These are phyloP conservation scores for Coremacera marginata DNA, from an alignment of 2,888 invertebrate species.

Conservation along the genomic window DNA sequence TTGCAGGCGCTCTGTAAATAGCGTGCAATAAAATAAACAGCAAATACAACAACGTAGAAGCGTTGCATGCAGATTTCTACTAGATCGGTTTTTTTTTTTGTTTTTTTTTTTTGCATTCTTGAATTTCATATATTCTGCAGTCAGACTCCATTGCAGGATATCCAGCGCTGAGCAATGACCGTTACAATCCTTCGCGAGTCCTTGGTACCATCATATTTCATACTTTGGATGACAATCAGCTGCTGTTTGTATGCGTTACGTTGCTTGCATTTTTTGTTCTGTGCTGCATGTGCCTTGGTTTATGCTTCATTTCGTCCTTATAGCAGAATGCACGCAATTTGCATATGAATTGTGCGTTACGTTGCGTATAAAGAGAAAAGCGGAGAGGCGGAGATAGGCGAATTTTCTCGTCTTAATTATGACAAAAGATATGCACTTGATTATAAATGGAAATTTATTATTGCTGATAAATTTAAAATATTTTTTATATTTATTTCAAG, in stretches of 20 bases:
- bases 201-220: background rate
- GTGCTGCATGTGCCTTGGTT: background rate
- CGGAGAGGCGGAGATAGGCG: background rate
- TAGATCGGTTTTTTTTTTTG: no score
- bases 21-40: background rate
- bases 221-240: background rate
- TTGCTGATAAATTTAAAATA: no score
- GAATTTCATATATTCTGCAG: background rate
- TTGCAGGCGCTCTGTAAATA: background rate
- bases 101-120: background rate
- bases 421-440: conserved; percentile 15
- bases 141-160: background rate
- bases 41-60: background rate
- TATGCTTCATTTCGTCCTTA: conserved; percentile 3
- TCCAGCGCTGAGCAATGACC: background rate
- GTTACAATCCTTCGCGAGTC: background rate
- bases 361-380: background rate
- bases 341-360: conserved; percentile 17
- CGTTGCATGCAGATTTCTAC: background rate
- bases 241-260: background rate
- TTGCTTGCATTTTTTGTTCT: background rate
- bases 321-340: background rate
- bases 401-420: background rate
- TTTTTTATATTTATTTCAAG: no score
- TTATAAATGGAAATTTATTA: conserved; percentile 7